These are phyloP conservation scores for Tachysurus vachellii DNA, from an alignment of 2,113 vertebrate genomes.

Conservation along the genomic window DNA sequence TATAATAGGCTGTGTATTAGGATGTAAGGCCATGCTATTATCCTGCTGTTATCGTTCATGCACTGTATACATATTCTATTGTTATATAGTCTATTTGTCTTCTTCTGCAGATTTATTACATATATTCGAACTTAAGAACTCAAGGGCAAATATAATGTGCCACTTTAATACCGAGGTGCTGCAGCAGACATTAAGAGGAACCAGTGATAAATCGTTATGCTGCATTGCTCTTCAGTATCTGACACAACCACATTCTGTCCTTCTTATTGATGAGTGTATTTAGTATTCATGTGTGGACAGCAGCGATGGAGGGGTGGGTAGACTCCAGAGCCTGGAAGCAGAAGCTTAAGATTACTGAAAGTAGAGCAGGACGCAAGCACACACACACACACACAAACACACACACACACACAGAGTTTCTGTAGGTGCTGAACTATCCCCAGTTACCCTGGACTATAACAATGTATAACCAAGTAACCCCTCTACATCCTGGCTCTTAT, in stretches of 20 bases:
- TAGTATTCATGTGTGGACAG: constrained; percentile 48
- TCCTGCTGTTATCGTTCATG: not conserved
- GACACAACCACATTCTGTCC: constrained; percentile 31
- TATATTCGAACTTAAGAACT: not conserved
- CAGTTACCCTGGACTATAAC: not conserved
- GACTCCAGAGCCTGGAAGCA: not conserved
- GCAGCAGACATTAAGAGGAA: constrained; percentile 21
- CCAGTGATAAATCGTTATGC: constrained; percentile 41
- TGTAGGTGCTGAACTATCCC: not conserved
- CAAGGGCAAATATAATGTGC: constrained; percentile 18
- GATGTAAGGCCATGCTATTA: not conserved
- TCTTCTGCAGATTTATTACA: not conserved
- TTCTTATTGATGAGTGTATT: constrained; percentile 45
- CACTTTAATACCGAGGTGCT: constrained; percentile 41
- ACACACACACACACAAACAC: constrained; percentile 5
- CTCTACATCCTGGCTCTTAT: not conserved
- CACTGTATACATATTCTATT: not conserved
- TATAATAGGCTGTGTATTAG: not conserved
- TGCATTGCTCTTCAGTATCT: constrained; percentile 39
- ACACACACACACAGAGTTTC: constrained; percentile 23
- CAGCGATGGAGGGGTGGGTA: constrained; percentile 3
- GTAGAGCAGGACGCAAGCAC: not conserved
- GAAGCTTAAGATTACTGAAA: constrained; percentile 38
- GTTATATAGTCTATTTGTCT: not conserved
- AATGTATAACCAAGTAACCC: not conserved